Conservation (phyloP, 1,140 invertebrate species). For the fruit fly (Drosophila melanogaster) region DNA sequence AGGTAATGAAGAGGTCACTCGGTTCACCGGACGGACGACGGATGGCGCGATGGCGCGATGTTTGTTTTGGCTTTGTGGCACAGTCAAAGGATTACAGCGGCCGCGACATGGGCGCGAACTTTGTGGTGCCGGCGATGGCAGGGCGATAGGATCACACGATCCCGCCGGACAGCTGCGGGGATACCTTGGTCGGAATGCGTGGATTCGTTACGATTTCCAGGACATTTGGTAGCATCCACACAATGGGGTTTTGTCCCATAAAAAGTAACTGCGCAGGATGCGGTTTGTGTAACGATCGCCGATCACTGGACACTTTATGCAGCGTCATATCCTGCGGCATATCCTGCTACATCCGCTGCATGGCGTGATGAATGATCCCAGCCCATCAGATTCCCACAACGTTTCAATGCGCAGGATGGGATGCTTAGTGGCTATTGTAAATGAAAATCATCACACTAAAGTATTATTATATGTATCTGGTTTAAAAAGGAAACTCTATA, state of each 20-base stretch:
- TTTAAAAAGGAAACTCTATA: too few relatives aligned
- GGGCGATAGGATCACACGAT: not conserved
- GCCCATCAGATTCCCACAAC: conserved; percentile 48
- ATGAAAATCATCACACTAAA: not conserved
- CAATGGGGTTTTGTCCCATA: conserved; percentile 10
- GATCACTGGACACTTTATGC: conserved; percentile 41
- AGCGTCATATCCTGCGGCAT: conserved; percentile 65
- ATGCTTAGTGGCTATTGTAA: too few relatives aligned
- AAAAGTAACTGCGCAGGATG: conserved; percentile 26
- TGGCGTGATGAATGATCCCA: conserved; percentile 59
- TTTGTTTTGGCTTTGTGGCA: conserved; percentile 64
- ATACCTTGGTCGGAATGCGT: conserved; percentile 1
- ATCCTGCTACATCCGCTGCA: conserved; percentile 30
- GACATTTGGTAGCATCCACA: conserved; percentile 4
- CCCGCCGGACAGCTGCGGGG: conserved; percentile 31
- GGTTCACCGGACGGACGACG: conserved; percentile 24
- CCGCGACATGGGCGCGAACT: conserved; percentile 76
- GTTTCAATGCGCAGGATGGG: not conserved
- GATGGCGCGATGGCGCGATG: not conserved
- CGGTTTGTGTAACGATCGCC: conserved; percentile 21
- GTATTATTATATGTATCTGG: too few relatives aligned
- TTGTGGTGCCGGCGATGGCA: conserved; percentile 43
- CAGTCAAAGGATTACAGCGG: conserved; percentile 67
- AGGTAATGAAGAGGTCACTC: conserved; percentile 74
- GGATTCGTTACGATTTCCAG: conserved; percentile 45